These are phyloP conservation scores for Sarcophaga caerulescens DNA, from an alignment of 2,888 invertebrate species.

Conservation along the genomic window DNA sequence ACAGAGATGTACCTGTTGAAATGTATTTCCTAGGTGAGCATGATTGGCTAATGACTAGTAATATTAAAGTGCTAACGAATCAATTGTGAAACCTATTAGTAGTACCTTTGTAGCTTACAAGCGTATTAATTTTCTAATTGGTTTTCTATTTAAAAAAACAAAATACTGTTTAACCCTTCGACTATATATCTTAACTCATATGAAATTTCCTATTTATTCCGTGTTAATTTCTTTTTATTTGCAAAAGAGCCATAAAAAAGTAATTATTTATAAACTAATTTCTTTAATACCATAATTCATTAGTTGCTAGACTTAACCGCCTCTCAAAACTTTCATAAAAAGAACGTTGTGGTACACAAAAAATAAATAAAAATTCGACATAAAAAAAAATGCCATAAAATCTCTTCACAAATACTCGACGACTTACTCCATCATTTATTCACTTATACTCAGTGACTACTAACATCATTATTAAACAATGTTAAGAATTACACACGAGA, in stretches of 20 bases:
- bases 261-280: slow-evolving; percentile 54
- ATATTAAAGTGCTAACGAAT: too few species aligned
- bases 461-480: slow-evolving; percentile 56
- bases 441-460: slow-evolving; percentile 6
- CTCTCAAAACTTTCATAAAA: background rate
- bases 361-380: slow-evolving; percentile 27
- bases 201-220: too few species aligned
- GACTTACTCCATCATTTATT: slow-evolving; percentile 32
- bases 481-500: slow-evolving; percentile 24
- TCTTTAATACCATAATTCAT: slow-evolving; percentile 1
- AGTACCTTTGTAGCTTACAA: too few species aligned
- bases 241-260: slow-evolving; percentile 23
- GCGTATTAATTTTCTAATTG: too few species aligned
- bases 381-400: slow-evolving; percentile 45
- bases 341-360: too few species aligned
- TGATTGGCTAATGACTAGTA: too few species aligned
- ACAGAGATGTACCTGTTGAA: too few species aligned
- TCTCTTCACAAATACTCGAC: slow-evolving; percentile 45
- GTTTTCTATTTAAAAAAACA: too few species aligned
- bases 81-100: too few species aligned
- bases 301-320: background rate
- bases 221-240: background rate
- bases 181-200: too few species aligned
- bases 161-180: too few species aligned
- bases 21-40: too few species aligned